These are phyloP conservation scores for Hyposmocoma kahamanoa DNA, from an alignment of 1,140 invertebrate species.

Conservation along the genomic window DNA sequence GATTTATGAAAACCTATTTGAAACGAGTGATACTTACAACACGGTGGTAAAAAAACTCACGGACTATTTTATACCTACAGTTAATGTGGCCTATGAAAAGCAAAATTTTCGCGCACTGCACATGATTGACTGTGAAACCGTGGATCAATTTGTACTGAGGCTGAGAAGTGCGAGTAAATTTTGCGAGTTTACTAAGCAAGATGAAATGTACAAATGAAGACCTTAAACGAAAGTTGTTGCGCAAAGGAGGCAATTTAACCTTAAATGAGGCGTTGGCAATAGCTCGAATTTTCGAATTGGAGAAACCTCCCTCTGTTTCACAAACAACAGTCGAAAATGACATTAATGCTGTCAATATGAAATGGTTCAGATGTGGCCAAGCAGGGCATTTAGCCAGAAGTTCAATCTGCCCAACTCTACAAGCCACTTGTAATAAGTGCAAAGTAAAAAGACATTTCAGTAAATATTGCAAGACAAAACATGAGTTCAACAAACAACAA, in stretches of 20 bases:
- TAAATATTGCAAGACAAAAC: conserved; percentile 4
- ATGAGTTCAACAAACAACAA: neutral
- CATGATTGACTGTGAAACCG: neutral
- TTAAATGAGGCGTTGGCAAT: neutral
- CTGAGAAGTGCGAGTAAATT: neutral
- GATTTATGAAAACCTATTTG: conserved; percentile 3
- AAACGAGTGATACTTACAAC: neutral
- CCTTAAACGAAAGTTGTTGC: neutral
- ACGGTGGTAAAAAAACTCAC: neutral
- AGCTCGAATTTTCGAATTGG: neutral
- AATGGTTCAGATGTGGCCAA: conserved; percentile 3
- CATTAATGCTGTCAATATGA: neutral
- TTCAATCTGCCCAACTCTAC: neutral
- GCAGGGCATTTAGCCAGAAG: neutral
- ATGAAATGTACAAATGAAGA: conserved; percentile 3
- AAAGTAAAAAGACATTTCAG: neutral
- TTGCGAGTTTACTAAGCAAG: neutral
- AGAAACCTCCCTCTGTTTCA: neutral
- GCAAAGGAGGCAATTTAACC: neutral
- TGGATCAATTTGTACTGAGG: neutral
- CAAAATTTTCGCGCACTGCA: neutral
- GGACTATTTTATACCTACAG: conserved; percentile 4
- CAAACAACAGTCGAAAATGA: neutral
- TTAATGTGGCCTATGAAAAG: conserved; percentile 3
- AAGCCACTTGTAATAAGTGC: conserved; percentile 2